phyloP scores from a whole-genome alignment of 2,888 invertebrate genomes.

The Tenthredo notha region DNA sequence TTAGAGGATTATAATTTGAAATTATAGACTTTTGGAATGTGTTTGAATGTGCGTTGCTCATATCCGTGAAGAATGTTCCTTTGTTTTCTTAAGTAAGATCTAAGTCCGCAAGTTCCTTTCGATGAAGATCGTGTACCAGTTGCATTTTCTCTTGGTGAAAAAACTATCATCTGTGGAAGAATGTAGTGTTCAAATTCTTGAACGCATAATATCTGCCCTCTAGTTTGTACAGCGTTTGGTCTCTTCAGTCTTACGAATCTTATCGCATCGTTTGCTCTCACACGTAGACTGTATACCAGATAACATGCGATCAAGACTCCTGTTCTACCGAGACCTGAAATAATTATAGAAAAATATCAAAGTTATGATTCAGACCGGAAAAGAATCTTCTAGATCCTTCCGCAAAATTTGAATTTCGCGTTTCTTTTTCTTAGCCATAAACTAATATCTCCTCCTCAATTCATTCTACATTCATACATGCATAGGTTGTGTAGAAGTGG shows the following conservation, averaged over 20 bases:
- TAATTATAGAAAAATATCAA: constrained; percentile 54
- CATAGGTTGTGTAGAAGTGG: neutral
- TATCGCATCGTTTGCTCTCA: constrained; percentile 90
- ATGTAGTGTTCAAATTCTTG: constrained; percentile 91
- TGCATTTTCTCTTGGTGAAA: constrained; percentile 83
- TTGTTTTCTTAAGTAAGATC: constrained; percentile 86
- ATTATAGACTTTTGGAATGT: constrained; percentile 86
- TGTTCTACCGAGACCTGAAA: constrained; percentile 88
- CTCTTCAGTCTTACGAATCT: constrained; percentile 88
- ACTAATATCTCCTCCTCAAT: neutral
- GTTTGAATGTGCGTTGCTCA: constrained; percentile 87
- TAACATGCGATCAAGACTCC: constrained; percentile 94
- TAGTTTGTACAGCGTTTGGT: constrained; percentile 90
- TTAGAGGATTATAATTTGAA: neutral
- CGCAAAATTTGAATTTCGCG: neutral
- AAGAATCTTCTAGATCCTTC: neutral
- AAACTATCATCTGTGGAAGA: constrained; percentile 88
- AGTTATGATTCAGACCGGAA: neutral
- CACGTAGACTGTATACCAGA: constrained; percentile 88
- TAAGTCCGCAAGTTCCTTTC: constrained; percentile 79
- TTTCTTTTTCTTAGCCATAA: neutral
- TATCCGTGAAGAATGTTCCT: constrained; percentile 87
- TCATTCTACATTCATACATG: neutral
- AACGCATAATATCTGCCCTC: constrained; percentile 89
- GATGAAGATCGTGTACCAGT: constrained; percentile 62